Base-by-base conservation (phyloP, 2,113 vertebrate species). In the Macaca nemestrina region DNA sequence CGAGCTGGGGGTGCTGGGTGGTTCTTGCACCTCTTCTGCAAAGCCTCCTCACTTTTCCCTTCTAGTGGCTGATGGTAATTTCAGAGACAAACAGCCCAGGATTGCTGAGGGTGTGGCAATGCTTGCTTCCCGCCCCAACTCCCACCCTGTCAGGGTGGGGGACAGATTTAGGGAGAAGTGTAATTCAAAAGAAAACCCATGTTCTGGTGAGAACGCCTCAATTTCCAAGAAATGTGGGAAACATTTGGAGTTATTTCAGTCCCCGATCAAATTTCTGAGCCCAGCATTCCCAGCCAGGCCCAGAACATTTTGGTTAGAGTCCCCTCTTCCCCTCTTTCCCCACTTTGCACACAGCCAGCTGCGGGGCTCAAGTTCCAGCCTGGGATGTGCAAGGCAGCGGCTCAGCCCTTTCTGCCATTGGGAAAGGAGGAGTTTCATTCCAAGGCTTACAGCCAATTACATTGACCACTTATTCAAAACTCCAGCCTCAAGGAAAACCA, bases 221-320 rank as follows among this genome's bases (percentile, higher is more conserved):
- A 32, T 64, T 64, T 64, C 23, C 0, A 38, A 93, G 94, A 94
- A 97, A 86, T 94, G 90, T 79, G 59, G 93, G 95, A 95, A 92
- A 64, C 0, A 0, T 73, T 79, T 93, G 86, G 94, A 90, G 72
- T 59, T 64, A 7, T 52, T 81, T 55, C 76, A 81, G 38, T 30
- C 45, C 55, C 91, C 13, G 73, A 94, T 94, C 59, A 23, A 61
- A 88, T 93, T 96, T 97, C 96, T 0, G 3, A 88, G 79, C 89
- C 75, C 75, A 27, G 3, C 0, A 0, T 86, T 92, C 79, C 78
- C 91, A 87, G 68, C 35, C 40, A 82, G 90, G 73, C 79, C 84
- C 35, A 20, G 67, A 68, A 79, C 35, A 1, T 7, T 68, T 12
- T 50, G 45, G 30, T n/a, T 25, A 64, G 67, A 76, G 23, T 20